Conservation (phyloP, 1,140 invertebrate genomes). For the Trichogramma pretiosum region DNA sequence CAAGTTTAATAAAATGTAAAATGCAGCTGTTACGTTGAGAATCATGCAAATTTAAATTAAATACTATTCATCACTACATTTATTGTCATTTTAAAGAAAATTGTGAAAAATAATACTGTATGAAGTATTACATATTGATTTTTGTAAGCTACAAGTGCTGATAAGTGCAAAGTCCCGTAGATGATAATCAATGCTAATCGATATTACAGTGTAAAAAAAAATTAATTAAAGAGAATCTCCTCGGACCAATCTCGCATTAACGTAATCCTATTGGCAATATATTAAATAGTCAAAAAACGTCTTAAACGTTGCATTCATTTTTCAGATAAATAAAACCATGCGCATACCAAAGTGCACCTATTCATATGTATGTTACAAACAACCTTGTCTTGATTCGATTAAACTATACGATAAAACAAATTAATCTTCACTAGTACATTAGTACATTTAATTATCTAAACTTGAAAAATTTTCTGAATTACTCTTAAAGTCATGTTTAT, state of each 20-base stretch:
- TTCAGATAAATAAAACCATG: too few species aligned
- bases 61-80: neutral
- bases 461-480: too few species aligned
- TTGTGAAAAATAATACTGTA: neutral
- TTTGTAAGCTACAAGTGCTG: too few species aligned
- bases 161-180: constrained; percentile 20
- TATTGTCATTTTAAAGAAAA: constrained; percentile 3
- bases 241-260: constrained; percentile 35
- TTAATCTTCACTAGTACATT: constrained; percentile 20
- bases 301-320: too few species aligned
- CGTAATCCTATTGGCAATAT: too few species aligned
- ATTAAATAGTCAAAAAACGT: too few species aligned
- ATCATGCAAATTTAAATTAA: neutral
- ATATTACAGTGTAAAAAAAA: constrained; percentile 27
- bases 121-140: constrained; percentile 17
- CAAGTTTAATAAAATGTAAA: neutral
- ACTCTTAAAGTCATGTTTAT: too few species aligned
- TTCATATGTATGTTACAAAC: too few species aligned
- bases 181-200: constrained; percentile 23
- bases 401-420: constrained; percentile 18
- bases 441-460: too few species aligned
- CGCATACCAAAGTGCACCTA: too few species aligned
- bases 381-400: too few species aligned
- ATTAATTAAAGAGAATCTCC: constrained; percentile 27
- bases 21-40: neutral